phyloP scores from a whole-genome alignment of 2,113 vertebrate species.

The Larimichthys crocea region DNA sequence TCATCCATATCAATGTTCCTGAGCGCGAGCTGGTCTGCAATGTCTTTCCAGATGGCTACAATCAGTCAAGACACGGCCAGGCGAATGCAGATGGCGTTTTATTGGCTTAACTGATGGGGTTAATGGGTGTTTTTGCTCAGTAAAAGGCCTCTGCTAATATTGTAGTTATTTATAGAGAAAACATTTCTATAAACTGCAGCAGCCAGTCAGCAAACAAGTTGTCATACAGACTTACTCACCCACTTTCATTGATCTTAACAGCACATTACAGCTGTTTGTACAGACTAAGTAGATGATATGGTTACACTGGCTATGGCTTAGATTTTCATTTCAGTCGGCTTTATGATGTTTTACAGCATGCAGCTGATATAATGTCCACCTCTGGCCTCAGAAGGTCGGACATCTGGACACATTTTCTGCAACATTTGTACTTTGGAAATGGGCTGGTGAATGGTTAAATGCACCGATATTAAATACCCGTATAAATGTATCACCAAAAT shows the following conservation, averaged over 20 bases:
- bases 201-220: slow-evolving; percentile 21
- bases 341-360: neutral
- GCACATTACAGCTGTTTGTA: slow-evolving; percentile 1
- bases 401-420: neutral
- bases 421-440: neutral
- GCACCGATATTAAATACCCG: neutral
- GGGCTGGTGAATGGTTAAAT: neutral
- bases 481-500: neutral
- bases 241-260: slow-evolving; percentile 7
- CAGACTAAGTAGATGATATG: neutral
- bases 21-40: slow-evolving; percentile 17
- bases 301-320: neutral
- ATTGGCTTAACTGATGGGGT: slow-evolving; percentile 44
- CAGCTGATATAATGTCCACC: neutral
- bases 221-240: neutral
- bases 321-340: neutral
- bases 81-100: slow-evolving; percentile 39
- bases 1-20: slow-evolving; percentile 73
- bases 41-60: slow-evolving; percentile 72
- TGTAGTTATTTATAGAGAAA: slow-evolving; percentile 12
- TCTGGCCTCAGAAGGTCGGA: neutral
- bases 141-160: slow-evolving; percentile 31
- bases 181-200: slow-evolving; percentile 6
- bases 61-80: slow-evolving; percentile 34
- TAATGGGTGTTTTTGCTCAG: slow-evolving; percentile 39